Evolutionary conservation across 2,797 vertebrate species (phyloP).

Genomic region (Vespertilio murinus): DNA sequence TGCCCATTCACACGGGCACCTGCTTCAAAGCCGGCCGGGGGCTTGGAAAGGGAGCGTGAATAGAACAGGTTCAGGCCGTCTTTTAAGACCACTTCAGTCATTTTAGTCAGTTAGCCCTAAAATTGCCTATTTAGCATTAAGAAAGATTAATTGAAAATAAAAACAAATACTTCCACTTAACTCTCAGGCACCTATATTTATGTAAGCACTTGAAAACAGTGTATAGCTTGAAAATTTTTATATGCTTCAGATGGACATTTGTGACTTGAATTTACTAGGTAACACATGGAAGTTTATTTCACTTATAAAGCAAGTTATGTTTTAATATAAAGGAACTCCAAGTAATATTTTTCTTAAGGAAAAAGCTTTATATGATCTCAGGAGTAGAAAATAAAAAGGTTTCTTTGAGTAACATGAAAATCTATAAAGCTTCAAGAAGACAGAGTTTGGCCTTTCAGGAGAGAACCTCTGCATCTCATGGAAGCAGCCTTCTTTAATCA

Average conservation of each 20-base stretch:
- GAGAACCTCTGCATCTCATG: background rate
- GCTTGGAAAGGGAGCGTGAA: background rate
- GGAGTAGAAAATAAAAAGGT: background rate
- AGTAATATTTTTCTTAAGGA: constrained; percentile 13
- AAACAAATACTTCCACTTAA: background rate
- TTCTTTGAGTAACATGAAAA: constrained; percentile 31
- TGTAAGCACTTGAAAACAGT: constrained; percentile 1
- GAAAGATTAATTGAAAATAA: background rate
- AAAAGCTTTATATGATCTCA: constrained; percentile 26
- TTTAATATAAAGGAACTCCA: constrained; percentile 30
- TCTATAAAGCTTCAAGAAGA: background rate
- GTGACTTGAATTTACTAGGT: constrained; percentile 40
- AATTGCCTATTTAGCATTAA: background rate
- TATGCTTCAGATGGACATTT: background rate
- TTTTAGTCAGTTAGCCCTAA: background rate
- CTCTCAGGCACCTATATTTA: background rate
- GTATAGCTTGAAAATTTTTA: constrained; percentile 1
- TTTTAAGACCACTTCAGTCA: background rate
- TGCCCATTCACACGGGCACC: background rate
- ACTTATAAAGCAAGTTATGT: constrained; percentile 24
- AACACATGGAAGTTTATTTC: constrained; percentile 31
- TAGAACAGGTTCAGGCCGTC: no score
- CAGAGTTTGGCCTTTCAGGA: background rate
- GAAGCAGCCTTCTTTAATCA: constrained; percentile 34
- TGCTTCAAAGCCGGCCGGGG: no score